Conservation (phyloP, 2,113 vertebrate species). For the Caranx melampygus region DNA sequence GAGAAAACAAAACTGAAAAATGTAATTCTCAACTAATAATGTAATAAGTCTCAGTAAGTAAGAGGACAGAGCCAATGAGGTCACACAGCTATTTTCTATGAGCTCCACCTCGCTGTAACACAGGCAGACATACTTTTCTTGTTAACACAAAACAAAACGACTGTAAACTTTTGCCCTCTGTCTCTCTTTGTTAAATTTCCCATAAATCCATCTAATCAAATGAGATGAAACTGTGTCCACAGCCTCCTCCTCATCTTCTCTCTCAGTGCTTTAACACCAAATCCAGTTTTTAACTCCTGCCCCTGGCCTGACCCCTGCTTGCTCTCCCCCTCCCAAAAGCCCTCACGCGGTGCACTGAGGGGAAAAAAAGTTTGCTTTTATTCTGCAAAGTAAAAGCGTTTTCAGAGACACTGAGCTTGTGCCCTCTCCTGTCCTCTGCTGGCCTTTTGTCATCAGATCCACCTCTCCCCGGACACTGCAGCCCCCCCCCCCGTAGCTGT, state of each 20-base stretch:
- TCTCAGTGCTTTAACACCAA: slow-evolving; percentile 9
- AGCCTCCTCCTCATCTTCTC: background rate
- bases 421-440: slow-evolving; percentile 26
- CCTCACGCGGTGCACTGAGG: background rate
- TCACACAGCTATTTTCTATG: slow-evolving; percentile 7
- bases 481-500: background rate
- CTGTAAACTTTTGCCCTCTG: background rate
- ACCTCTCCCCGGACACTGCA: background rate
- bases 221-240: slow-evolving; percentile 7
- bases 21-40: background rate
- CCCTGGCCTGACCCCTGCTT: slow-evolving; percentile 17
- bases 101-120: slow-evolving; percentile 2
- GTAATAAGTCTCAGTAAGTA: background rate
- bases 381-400: slow-evolving; percentile 1
- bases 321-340: slow-evolving; percentile 22
- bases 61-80: background rate
- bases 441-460: slow-evolving; percentile 23
- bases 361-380: slow-evolving; percentile 6
- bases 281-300: slow-evolving; percentile 36
- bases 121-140: slow-evolving; percentile 2
- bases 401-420: background rate
- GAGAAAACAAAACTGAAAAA: background rate
- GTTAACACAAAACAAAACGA: slow-evolving; percentile 10
- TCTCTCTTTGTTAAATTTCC: slow-evolving; percentile 6
- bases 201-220: background rate